These are phyloP conservation scores for Notothenia rossii DNA, from an alignment of 2,113 vertebrate genomes.

Conservation along the genomic window DNA sequence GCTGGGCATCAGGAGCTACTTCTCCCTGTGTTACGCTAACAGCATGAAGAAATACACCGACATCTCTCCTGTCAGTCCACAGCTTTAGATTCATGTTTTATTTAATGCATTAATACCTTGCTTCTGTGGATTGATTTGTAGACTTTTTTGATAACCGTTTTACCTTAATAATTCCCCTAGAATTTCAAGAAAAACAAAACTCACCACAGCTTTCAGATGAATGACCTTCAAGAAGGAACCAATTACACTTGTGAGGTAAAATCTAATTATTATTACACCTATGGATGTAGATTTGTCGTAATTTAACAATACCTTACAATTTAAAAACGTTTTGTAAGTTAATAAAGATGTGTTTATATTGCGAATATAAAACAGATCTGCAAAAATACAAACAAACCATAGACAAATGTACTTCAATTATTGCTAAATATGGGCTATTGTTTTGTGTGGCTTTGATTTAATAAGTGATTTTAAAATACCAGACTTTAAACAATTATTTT, in stretches of 20 bases:
- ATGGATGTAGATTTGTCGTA: no score
- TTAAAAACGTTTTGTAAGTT: no score
- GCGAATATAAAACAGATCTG: no score
- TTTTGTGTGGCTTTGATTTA: no score
- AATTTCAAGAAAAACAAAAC: slow-evolving; percentile 72
- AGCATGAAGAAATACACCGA: slow-evolving; percentile 65
- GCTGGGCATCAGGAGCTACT: slow-evolving; percentile 81
- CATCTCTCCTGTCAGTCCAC: slow-evolving; percentile 76
- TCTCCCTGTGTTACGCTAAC: slow-evolving; percentile 75
- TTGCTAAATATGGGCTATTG: no score
- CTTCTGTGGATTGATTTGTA: neutral
- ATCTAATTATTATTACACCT: neutral
- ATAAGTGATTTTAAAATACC: no score
- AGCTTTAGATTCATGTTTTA: neutral
- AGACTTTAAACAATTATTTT: no score
- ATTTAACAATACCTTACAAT: no score
- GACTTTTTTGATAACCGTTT: neutral
- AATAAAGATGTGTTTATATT: no score
- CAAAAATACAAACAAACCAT: no score
- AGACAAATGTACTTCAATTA: no score
- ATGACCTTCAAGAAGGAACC: slow-evolving; percentile 68
- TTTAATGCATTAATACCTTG: neutral
- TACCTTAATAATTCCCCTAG: slow-evolving; percentile 46
- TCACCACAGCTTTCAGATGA: slow-evolving; percentile 76
- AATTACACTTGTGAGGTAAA: slow-evolving; percentile 85